Evolutionary conservation across 2,888 invertebrate genomes (phyloP), one percentile per base, ranked within the genome.

Genomic region (Megalurothrips usitatus): DNA sequence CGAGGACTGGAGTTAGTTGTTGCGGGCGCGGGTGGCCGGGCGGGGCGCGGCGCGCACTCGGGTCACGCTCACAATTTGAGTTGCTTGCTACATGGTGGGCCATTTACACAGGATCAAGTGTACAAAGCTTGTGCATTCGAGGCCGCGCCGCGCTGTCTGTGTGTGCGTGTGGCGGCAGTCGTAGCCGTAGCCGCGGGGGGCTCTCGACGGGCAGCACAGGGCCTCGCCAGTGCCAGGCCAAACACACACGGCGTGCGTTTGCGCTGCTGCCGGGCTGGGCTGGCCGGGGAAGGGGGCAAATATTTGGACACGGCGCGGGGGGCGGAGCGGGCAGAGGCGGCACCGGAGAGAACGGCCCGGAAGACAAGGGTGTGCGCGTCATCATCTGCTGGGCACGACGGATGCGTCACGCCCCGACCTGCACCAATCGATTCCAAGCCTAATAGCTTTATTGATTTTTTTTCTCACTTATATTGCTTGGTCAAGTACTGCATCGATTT

Each of bases 241-340:
- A 17, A 58, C 58, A 58, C 58, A 58, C 58, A 58, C 58, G 58
- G 58, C 58, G 17, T n/a, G n/a, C 58, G n/a, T 19, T 58, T n/a
- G 58, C 34, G 34, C 34, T 43, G 34, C 34, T 43, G 34, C 34
- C 34, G 34, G 34, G 34, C 17, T 58, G 58, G 11, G 58, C 58
- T 58, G 58, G 17, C 14, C 17, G 14, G 58, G 6, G 17, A 6
- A 12, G 17, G 58, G 58, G 14, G 17, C 58, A 58, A 58, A 58
- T 58, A 58, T 58, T 58, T 58, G 58, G n/a, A 58, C 58, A n/a
- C 58, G 58, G 58, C 58, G 58, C 52, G 52, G 49, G 52, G 52
- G 19, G 52, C 2, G 52, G 52, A 10, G 52, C 14, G 52, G 52
- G 52, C 14, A 52, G 52, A 52, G 12, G 52, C 34, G 34, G 34